These are phyloP conservation scores for Oceanodroma leucorhoa DNA, from an alignment of 2,797 vertebrate species.

Conservation along the genomic window DNA sequence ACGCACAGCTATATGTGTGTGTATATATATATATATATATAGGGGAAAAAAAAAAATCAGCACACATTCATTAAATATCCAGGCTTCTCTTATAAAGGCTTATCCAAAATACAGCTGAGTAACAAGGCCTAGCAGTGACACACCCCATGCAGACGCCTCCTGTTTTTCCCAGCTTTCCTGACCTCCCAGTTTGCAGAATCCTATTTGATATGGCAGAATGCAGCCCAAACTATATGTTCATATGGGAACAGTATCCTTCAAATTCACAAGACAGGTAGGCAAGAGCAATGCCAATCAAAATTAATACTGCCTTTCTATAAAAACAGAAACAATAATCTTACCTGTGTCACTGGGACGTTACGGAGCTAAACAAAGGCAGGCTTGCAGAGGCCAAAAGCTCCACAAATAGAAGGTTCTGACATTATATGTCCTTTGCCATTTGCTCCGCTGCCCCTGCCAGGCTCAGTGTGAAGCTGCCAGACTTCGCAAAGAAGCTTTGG, in stretches of 20 bases:
- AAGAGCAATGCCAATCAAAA: neutral
- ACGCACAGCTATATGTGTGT: neutral
- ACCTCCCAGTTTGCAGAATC: neutral
- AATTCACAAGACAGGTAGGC: neutral
- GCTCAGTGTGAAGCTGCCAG: neutral
- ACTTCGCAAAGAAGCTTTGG: neutral
- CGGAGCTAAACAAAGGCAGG: neutral
- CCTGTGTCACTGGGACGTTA: neutral
- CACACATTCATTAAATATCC: neutral
- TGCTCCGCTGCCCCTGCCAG: conserved; percentile 3
- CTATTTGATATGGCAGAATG: neutral
- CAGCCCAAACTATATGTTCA: neutral
- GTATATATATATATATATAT: no score
- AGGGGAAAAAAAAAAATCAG: neutral
- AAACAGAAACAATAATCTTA: neutral
- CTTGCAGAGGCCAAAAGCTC: neutral
- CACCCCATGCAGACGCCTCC: neutral
- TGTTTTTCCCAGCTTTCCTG: neutral
- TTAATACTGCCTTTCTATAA: neutral
- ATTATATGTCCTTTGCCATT: neutral
- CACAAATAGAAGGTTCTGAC: neutral
- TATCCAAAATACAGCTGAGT: neutral
- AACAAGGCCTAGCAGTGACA: conserved; percentile 1
- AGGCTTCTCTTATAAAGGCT: neutral
- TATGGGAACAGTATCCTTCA: neutral